These are phyloP conservation scores for Cantharis flavilabris DNA, from an alignment of 2,888 invertebrate genomes.

Conservation along the genomic window DNA sequence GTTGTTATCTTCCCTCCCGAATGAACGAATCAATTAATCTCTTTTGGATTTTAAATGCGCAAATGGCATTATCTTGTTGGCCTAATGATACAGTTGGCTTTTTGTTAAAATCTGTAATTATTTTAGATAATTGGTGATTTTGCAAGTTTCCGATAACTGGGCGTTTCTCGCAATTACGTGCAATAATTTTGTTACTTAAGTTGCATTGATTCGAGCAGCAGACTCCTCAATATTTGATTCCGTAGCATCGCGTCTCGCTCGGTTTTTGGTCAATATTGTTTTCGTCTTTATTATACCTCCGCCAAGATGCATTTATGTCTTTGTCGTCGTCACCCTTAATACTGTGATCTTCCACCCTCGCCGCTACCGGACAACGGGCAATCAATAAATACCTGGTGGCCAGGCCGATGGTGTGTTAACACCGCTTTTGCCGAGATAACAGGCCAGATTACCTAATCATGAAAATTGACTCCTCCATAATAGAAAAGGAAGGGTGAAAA, in stretches of 20 bases:
- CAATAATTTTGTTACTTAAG: background rate
- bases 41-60: background rate
- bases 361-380: constrained; percentile 42
- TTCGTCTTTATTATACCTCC: constrained; percentile 32
- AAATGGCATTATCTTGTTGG: background rate
- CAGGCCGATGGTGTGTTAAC: background rate
- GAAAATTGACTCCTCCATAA: constrained; percentile 7
- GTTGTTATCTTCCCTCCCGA: background rate
- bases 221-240: constrained; percentile 39
- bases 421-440: constrained; percentile 11
- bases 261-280: constrained; percentile 22
- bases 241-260: constrained; percentile 36
- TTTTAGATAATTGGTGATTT: background rate
- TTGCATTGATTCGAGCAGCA: constrained; percentile 11
- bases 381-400: constrained; percentile 41
- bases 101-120: background rate
- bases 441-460: constrained; percentile 15
- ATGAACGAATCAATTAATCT: background rate
- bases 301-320: constrained; percentile 35
- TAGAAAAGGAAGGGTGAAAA: background rate
- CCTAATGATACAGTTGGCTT: background rate
- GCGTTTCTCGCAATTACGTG: background rate
- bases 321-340: constrained; percentile 38
- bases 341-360: constrained; percentile 35
- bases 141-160: background rate